These are phyloP conservation scores for Acrocephalus arundinaceus DNA, from an alignment of 2,113 vertebrate species.

Conservation along the genomic window DNA sequence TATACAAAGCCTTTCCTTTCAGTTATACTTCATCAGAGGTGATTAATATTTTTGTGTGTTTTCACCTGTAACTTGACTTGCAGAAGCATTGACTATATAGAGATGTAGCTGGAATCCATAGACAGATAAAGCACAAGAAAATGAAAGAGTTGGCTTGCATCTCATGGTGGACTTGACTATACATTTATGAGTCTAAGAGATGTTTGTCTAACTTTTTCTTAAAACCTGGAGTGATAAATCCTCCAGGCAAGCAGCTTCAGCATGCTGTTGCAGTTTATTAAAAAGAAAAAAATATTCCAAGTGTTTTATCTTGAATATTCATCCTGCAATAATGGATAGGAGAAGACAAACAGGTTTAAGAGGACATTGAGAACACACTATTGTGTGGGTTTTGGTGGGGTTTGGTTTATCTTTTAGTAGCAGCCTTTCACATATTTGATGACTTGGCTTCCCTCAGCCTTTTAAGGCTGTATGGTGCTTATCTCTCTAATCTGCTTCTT, in stretches of 20 bases:
- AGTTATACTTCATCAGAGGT: not conserved
- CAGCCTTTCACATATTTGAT: not conserved
- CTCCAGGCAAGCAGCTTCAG: not conserved
- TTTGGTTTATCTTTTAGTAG: not conserved
- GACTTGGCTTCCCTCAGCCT: not conserved
- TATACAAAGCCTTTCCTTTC: not conserved
- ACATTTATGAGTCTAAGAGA: not conserved
- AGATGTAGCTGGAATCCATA: not conserved
- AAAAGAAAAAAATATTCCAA: not conserved
- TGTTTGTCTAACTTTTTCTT: not conserved
- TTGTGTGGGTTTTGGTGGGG: not conserved
- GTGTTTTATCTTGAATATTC: not conserved
- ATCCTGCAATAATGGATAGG: not conserved
- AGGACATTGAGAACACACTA: not conserved
- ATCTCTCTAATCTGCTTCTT: not conserved
- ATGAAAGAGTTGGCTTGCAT: not conserved
- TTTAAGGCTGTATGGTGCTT: not conserved
- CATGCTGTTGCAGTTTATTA: not conserved
- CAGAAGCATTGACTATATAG: not conserved
- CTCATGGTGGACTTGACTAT: fast-evolving
- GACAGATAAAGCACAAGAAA: not conserved
- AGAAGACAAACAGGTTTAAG: not conserved
- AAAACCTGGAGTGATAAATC: not conserved
- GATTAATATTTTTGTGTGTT: not conserved
- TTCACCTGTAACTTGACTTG: not conserved